Percentiles rank a stretch among this genome's conserved stretches.
Evolutionary conservation across 2,888 invertebrate species (phyloP).

Genomic region (Hemicrepidius hirtus): DNA sequence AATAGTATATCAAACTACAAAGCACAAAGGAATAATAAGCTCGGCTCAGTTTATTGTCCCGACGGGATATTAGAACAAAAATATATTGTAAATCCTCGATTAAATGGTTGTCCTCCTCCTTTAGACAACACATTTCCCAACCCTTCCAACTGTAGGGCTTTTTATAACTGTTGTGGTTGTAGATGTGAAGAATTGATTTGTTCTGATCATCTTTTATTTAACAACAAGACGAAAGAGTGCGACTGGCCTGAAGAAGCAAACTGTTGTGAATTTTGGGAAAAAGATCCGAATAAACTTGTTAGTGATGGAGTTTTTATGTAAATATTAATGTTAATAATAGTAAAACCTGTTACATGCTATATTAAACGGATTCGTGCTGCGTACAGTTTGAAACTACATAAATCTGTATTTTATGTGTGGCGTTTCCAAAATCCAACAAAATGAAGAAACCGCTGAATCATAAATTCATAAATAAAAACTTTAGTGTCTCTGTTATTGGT

Average conservation of each 20-base stretch:
- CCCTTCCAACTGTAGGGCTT: conserved; percentile 54
- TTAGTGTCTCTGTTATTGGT: no score
- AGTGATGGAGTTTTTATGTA: conserved; percentile 6
- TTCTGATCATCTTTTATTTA: conserved; percentile 56
- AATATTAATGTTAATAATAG: neutral
- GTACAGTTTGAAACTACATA: no score
- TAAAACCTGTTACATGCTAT: no score
- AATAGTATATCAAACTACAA: neutral
- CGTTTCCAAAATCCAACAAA: no score
- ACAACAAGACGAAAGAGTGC: conserved; percentile 49
- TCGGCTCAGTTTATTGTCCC: no score
- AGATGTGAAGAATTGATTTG: conserved; percentile 51
- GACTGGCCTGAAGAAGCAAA: conserved; percentile 57
- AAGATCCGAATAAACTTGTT: conserved; percentile 8
- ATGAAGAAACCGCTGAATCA: no score
- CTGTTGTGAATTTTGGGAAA: conserved; percentile 62
- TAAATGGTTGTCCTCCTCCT: conserved; percentile 31
- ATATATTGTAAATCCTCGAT: neutral
- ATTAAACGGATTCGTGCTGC: no score
- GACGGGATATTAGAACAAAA: neutral
- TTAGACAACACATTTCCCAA: conserved; percentile 48
- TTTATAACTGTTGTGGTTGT: conserved; percentile 53
- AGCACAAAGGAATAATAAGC: neutral
- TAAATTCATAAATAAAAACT: no score
- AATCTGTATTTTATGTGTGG: no score